A percentile compares a stretch with the other conserved stretches of the same genome.
Evolutionary conservation across 2,113 vertebrate species (phyloP).

Genomic region (Rhabdornis inornatus): DNA sequence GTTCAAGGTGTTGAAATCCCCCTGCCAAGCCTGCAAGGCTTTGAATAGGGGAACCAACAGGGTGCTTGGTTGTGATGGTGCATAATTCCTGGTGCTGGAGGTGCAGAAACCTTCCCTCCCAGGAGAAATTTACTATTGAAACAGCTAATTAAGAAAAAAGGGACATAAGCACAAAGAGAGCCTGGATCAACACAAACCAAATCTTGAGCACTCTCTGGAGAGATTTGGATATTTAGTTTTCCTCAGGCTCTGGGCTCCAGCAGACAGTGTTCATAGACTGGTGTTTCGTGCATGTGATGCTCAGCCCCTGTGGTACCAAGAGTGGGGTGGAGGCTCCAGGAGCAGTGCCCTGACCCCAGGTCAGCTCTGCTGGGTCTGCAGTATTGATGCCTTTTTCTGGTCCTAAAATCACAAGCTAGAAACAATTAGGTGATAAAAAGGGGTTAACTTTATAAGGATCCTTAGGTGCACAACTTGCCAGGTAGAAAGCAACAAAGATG

Average conservation of each 20-base stretch:
- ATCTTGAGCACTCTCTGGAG: neutral
- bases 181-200: neutral
- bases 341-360: neutral
- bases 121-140: neutral
- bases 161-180: neutral
- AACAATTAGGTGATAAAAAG: neutral
- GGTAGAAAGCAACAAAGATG: accelerated
- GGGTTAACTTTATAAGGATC: neutral
- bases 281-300: neutral
- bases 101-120: neutral
- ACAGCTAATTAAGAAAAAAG: neutral
- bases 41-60: neutral
- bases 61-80: accelerated
- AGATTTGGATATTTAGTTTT: neutral
- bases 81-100: neutral
- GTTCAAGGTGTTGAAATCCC: neutral
- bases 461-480: neutral
- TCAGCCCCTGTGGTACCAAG: neutral
- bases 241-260: neutral
- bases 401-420: neutral
- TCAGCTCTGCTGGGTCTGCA: neutral
- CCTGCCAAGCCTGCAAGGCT: neutral
- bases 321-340: accelerated
- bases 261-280: accelerated
- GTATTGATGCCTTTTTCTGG: neutral